phyloP scores from a whole-genome alignment of 2,888 invertebrate genomes.

The Zygaena filipendulae region DNA sequence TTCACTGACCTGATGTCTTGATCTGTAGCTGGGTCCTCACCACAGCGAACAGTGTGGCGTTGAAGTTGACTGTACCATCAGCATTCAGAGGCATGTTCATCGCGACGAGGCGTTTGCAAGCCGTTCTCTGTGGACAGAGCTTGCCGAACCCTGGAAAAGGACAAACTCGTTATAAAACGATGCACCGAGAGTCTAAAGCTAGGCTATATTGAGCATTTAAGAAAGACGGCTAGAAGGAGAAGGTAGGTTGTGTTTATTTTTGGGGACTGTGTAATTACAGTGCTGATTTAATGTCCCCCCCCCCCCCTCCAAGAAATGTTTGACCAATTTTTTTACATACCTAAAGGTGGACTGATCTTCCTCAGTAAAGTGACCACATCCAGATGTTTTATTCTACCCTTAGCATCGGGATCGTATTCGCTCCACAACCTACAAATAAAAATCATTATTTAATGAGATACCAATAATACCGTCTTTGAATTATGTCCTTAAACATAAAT shows the following conservation, averaged over 20 bases:
- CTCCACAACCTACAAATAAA: constrained; percentile 83
- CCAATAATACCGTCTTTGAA: too few relatives aligned
- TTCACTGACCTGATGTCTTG: constrained; percentile 86
- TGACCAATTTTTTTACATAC: too few relatives aligned
- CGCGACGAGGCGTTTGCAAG: constrained; percentile 97
- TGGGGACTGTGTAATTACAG: too few relatives aligned
- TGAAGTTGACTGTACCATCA: constrained; percentile 98
- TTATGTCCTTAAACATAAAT: too few relatives aligned
- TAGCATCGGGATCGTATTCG: constrained; percentile 99
- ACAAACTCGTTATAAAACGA: constrained; percentile 1
- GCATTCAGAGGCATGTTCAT: constrained; percentile 99
- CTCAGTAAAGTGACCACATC: constrained; percentile 97
- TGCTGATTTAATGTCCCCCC: too few relatives aligned
- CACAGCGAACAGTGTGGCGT: constrained; percentile 97
- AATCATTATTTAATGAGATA: too few relatives aligned
- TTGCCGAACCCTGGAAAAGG: constrained; percentile 88
- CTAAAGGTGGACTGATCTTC: constrained; percentile 97
- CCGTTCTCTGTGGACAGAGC: constrained; percentile 97
- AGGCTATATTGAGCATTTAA: too few relatives aligned
- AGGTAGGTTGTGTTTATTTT: too few relatives aligned
- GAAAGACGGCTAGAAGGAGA: too few relatives aligned
- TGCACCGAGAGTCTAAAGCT: too few relatives aligned
- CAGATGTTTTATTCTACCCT: constrained; percentile 97
- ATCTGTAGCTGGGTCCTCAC: constrained; percentile 96
- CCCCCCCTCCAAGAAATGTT: too few relatives aligned